Evolutionary conservation across 2,888 invertebrate genomes (phyloP).

Genomic region (Orthosia cruda): DNA sequence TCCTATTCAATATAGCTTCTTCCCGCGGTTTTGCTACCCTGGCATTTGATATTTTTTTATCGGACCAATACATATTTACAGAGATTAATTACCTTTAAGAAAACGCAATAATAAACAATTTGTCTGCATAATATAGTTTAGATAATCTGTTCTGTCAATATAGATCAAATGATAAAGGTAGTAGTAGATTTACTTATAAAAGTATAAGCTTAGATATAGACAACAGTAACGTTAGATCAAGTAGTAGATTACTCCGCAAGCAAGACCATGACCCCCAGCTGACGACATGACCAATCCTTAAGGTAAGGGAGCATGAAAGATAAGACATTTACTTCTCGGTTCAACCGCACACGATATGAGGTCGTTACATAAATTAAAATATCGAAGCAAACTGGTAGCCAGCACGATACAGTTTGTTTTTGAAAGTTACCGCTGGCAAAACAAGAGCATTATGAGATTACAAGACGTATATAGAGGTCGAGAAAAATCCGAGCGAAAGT

Average conservation of each 20-base stretch:
- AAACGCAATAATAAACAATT: background rate
- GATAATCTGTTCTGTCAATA: background rate
- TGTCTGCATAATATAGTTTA: background rate
- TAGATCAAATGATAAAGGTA: conserved; percentile 5
- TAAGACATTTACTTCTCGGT: conserved; percentile 66
- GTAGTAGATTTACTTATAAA: conserved; percentile 1
- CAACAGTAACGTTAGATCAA: conserved; percentile 26
- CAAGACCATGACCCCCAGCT: conserved; percentile 32
- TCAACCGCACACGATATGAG: conserved; percentile 58
- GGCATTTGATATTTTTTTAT: background rate
- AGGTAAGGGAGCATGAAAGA: conserved; percentile 48
- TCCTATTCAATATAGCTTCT: background rate
- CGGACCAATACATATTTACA: too few species aligned
- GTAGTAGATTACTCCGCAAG: conserved; percentile 19
- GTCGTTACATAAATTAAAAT: conserved; percentile 74
- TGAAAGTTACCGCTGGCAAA: conserved; percentile 78
- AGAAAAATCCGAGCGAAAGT: conserved; percentile 89
- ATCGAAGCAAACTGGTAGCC: conserved; percentile 75
- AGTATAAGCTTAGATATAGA: conserved; percentile 1
- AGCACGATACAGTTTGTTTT: conserved; percentile 76
- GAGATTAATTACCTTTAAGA: too few species aligned
- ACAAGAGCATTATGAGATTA: conserved; percentile 79
- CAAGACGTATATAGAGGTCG: conserved; percentile 80
- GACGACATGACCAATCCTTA: conserved; percentile 34
- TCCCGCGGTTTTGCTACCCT: background rate